Evolutionary conservation across 2,113 vertebrate genomes (phyloP), one percentile per base, ranked within the genome.

Genomic region (Caracal caracal): DNA sequence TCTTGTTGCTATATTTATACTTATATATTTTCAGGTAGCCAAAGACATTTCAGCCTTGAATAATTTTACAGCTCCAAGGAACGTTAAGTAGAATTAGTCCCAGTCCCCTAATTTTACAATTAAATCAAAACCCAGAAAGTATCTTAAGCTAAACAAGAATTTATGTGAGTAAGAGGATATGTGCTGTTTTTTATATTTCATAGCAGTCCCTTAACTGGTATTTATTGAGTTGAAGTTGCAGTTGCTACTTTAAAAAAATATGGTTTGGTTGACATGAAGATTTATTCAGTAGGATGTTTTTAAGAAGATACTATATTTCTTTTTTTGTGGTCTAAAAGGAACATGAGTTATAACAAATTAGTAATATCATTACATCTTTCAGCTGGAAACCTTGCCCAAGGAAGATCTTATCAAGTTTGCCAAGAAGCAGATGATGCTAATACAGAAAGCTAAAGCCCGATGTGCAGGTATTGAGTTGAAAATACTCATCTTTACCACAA

Each of bases 401-500:
- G 99, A 99, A 97, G 99, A 99, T 96, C 99, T 99, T 84, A 99
- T 99, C 97, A 99, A 99, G 98, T 99, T 99, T 99, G 98, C 99
- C 84, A 99, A 99, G 98, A 99, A 99, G 89, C 99, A 99, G 96
- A 98, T 99, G 98, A 98, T 99, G 98, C 96, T 99, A 12, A 98
- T 99, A 95, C 99, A 99, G 97, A 99, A 99, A 98, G 98, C 99
- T 87, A 99, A 99, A 97, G 98, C 99, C 94, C 99, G 97, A 98
- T 99, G 99, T 97, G 61, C 99, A 99, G 99, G 99, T 99, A 99
- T 85, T 33, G 56, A 15, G 6, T 80, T 95, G 76, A 93, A 96
- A 96, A 65, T 95, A 61, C 0, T 84, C 20, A 53, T 61, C 28
- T 95, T 90, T 40, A 87, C 56, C 49, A 79, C 51, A 61, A 2